phyloP scores from a whole-genome alignment of 1,140 invertebrate genomes.

The Aphelenchoides fujianensis region DNA sequence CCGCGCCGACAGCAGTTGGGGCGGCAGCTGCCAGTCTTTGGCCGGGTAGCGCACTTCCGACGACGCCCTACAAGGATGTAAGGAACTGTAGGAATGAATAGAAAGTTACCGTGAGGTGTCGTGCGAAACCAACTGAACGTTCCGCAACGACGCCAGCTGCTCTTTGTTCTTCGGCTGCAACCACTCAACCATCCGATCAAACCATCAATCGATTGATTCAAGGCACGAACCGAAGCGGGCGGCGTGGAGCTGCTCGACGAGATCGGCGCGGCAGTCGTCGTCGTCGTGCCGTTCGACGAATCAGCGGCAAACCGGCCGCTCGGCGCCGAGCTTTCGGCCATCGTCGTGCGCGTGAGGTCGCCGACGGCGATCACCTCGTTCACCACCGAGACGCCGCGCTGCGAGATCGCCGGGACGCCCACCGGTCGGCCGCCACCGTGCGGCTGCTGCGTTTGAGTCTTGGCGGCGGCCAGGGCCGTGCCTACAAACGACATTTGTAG shows the following conservation, averaged over 20 bases:
- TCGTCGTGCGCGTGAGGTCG: conserved; percentile 13
- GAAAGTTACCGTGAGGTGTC: conserved; percentile 14
- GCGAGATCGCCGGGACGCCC: conserved; percentile 3
- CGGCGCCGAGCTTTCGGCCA: not conserved
- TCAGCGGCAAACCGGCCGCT: no score
- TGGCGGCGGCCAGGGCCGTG: not conserved
- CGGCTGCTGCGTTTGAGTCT: no score
- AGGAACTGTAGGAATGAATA: not conserved
- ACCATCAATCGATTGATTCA: not conserved
- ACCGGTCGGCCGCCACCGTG: no score
- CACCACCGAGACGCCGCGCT: not conserved
- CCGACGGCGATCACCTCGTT: not conserved
- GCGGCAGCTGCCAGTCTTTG: conserved; percentile 42
- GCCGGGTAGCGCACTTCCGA: conserved; percentile 40
- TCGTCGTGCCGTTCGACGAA: not conserved
- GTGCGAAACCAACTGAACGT: not conserved
- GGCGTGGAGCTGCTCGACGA: not conserved
- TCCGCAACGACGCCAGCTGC: not conserved
- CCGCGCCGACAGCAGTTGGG: conserved; percentile 26
- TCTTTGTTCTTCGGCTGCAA: not conserved
- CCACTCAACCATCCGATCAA: not conserved
- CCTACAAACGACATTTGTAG: not conserved
- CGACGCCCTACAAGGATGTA: not conserved
- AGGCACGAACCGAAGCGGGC: not conserved
- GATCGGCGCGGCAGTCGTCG: not conserved